Evolutionary conservation across 2,113 vertebrate genomes (phyloP), one percentile per base, ranked within the genome.

Genomic region (Rutilus rutilus): DNA sequence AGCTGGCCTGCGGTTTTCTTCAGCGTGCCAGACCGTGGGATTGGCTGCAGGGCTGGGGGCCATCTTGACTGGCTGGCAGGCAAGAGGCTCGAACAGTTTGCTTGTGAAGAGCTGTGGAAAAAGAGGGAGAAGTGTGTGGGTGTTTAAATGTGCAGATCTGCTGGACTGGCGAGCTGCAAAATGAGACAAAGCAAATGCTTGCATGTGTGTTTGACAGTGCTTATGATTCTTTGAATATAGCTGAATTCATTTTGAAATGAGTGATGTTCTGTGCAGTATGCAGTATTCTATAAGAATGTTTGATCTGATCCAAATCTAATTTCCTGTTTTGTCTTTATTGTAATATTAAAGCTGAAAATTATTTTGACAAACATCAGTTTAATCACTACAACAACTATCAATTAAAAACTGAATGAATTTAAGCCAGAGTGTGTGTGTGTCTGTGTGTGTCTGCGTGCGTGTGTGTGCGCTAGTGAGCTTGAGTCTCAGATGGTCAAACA

Each of bases 1-100:
- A 94, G 93, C 95, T 94, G 94, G 91, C 92, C 93, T 92, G 91
- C 90, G 86, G 92, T 94, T 90, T 92, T 95, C 91, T 91, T 42
- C 78, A 82, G 88, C 27, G 78, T 93, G 94, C 93, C 96, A 96
- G 96, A 95, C 92, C 95, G 95, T 94, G 87, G 87, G 88, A 94
- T 91, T 95, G 95, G 94, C 96, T 95, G 92, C 89, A 91, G 95
- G 95, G 95, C 91, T 78, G 78, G 86, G 84, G 91, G 93, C 94
- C 95, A 95, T 95, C 94, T 95, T 96, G 95, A 89, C 90, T 87
- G 91, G 88, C 94, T 95, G 95, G 95, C 94, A 95, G 92, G 93
- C 95, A 95, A 93, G 91, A 94, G 92, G 92, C 92, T 93, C 62
- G 90, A 94, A 93, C 92, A 91, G 83, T 88, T 92, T 92, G 91